Evolutionary conservation across 2,797 vertebrate species (phyloP).

Genomic region (Discoglossus pictus): DNA sequence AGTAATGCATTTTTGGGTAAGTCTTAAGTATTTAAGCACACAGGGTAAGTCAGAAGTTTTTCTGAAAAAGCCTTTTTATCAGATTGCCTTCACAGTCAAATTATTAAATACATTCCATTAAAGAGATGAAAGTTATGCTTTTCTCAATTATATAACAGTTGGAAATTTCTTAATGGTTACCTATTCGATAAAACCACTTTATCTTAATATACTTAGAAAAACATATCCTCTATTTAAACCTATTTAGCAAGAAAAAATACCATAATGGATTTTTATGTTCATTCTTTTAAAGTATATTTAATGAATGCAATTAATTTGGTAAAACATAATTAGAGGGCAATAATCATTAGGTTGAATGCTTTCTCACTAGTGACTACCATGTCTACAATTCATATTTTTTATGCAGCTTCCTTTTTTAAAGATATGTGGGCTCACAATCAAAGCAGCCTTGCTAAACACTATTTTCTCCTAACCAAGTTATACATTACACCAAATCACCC

Average conservation of each 20-base stretch:
- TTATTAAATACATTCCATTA: conserved; percentile 20
- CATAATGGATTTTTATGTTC: conserved; percentile 22
- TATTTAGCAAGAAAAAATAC: conserved; percentile 11
- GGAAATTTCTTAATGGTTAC: conserved; percentile 41
- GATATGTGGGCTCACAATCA: too few relatives aligned
- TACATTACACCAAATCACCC: too few relatives aligned
- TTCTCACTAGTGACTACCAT: too few relatives aligned
- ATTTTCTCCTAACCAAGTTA: too few relatives aligned
- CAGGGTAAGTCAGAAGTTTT: conserved; percentile 8
- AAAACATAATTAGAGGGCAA: too few relatives aligned
- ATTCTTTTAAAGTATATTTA: conserved; percentile 15
- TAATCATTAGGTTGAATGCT: too few relatives aligned
- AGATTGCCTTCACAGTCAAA: conserved; percentile 20
- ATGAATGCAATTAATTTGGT: too few relatives aligned
- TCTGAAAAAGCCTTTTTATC: conserved; percentile 16
- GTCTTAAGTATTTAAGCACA: conserved; percentile 12
- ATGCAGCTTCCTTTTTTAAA: too few relatives aligned
- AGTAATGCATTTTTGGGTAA: conserved; percentile 9
- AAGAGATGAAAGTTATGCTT: conserved; percentile 25
- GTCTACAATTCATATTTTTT: too few relatives aligned
- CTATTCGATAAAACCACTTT: conserved; percentile 18
- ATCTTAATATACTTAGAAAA: conserved; percentile 30
- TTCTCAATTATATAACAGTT: conserved; percentile 39
- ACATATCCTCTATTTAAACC: conserved; percentile 9
- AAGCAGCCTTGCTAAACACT: too few relatives aligned